These are phyloP conservation scores for Whitmania pigra DNA, from an alignment of 1,140 invertebrate species.

Conservation along the genomic window DNA sequence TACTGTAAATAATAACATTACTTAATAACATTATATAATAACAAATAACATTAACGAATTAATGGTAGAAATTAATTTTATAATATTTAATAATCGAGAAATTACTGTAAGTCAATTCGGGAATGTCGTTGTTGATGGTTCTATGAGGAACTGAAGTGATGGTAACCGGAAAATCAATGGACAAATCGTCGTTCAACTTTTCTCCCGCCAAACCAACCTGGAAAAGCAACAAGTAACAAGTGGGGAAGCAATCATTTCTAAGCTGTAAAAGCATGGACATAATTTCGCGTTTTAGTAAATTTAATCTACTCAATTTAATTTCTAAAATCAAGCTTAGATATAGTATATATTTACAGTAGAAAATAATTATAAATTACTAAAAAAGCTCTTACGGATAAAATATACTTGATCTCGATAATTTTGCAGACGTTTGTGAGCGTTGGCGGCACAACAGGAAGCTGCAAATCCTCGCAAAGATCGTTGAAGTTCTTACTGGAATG, in stretches of 20 bases:
- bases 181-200: constrained; percentile 59
- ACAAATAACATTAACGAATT: no score
- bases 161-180: constrained; percentile 67
- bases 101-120: constrained; percentile 57
- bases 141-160: constrained; percentile 62
- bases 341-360: no score
- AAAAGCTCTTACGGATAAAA: constrained; percentile 53
- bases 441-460: constrained; percentile 66
- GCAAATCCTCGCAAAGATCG: constrained; percentile 41
- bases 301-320: no score
- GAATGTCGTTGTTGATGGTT: constrained; percentile 56
- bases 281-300: not conserved
- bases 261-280: not conserved
- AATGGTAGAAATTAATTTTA: no score
- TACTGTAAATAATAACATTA: constrained; percentile 68
- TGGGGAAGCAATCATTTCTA: no score
- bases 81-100: no score
- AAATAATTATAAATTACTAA: not conserved
- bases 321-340: no score
- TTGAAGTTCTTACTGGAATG: constrained; percentile 45
- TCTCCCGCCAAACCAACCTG: constrained; percentile 49
- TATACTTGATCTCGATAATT: constrained; percentile 65
- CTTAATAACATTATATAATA: no score
- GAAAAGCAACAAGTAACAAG: constrained; percentile 7
- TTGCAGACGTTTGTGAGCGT: constrained; percentile 61